Conservation (phyloP, 1,140 invertebrate genomes). For the Heliconius eleuchia region DNA sequence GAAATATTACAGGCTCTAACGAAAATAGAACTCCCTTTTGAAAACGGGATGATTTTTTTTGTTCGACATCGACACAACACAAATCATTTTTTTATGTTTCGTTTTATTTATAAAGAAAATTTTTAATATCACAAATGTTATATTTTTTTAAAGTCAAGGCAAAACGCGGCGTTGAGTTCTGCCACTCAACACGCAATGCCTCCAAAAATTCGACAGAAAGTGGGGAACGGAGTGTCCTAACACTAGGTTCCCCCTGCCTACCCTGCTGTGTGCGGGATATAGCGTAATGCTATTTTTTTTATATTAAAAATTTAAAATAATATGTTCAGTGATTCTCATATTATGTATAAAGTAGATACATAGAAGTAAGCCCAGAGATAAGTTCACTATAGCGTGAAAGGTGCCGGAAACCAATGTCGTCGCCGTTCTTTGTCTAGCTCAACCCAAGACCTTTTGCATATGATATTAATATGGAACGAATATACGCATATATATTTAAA, state of each 20-base stretch:
- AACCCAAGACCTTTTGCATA: too few relatives aligned
- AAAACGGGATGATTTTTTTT: constrained; percentile 9
- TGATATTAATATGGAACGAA: too few relatives aligned
- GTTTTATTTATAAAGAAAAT: not conserved
- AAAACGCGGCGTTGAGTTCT: too few relatives aligned
- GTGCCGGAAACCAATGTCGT: not conserved
- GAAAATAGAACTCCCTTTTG: not conserved
- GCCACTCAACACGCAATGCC: too few relatives aligned
- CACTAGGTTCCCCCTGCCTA: too few relatives aligned
- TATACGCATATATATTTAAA: too few relatives aligned
- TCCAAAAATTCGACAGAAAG: too few relatives aligned
- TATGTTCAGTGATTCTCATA: not conserved
- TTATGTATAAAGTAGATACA: not conserved
- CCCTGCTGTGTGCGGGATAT: too few relatives aligned
- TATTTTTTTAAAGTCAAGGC: not conserved
- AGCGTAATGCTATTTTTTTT: not conserved
- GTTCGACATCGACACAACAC: not conserved
- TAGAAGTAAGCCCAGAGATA: not conserved
- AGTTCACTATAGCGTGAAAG: not conserved
- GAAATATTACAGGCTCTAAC: constrained; percentile 22
- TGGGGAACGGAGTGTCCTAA: too few relatives aligned
- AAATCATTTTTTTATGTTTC: not conserved
- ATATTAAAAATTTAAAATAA: not conserved
- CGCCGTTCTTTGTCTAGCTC: not conserved
- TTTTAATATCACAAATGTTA: not conserved